Base-by-base conservation (phyloP, 2,888 invertebrate species). In the Philaethria dido region DNA sequence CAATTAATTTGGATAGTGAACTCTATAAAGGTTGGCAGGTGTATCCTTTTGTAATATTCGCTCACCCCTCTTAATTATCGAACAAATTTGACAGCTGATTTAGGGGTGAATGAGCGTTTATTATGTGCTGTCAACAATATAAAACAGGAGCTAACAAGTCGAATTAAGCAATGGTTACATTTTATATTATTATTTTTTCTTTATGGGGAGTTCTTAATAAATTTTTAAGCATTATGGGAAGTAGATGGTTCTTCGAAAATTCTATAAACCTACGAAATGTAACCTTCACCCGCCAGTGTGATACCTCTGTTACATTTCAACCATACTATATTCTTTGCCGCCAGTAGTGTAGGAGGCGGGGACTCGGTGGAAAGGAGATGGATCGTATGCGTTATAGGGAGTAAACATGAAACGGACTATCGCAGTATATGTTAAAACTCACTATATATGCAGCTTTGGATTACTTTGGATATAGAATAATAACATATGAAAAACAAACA, bases 81-180 rank as follows among this genome's bases (percentile, higher is more conserved):
- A 47, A 48, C 14, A 48, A 22, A 22, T n/a, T 14, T 48, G 6
- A n/a, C 48, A 48, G 48, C 48, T 48, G 48, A 22, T 48, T 25
- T 22, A 22, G 14, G 48, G 48, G 48, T 48, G 22, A 48, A 48
- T 14, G 48, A 47, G 20, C 47, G 20, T 18, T 47, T 20, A 47
- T 20, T 11, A 20, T 20, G 9, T 9, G 6, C 22, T n/a, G 22
- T 6, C 22, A 20, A 22, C 48, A 8, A 22, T 2, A 4, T 14
- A 22, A 14, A 5, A 3, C 13, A 8, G 6, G 2, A 13, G 1
- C 39, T 1, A 39, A 11, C 2, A 39, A 39, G 13, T 39, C 13
- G 13, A 13, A 39, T 39, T 39, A 13, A 39, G 20, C 20, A 20
- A 20, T 47, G 4, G 13, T 11, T 45, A 9, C 16, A 3, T 45